Conservation (phyloP, 2,113 vertebrate genomes). For the Herpetotheres cachinnans region DNA sequence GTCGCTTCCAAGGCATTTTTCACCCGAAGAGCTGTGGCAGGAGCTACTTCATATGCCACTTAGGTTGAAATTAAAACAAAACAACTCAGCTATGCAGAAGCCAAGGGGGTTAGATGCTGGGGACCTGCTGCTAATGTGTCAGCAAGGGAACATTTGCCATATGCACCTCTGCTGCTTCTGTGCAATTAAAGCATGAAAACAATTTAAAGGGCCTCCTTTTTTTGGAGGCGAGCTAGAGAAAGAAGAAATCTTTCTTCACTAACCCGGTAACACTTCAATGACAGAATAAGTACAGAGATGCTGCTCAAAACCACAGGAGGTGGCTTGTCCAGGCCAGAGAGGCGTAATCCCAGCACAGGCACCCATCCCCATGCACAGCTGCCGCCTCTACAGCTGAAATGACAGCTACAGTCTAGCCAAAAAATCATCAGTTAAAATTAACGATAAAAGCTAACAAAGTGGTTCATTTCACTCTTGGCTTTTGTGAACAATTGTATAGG, state of each 20-base stretch:
- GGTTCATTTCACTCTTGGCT: not conserved
- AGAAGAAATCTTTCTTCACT: not conserved
- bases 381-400: not conserved
- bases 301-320: not conserved
- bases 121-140: constrained; percentile 10
- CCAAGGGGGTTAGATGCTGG: not conserved
- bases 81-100: not conserved
- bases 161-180: not conserved
- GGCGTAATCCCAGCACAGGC: not conserved
- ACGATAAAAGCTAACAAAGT: not conserved
- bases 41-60: not conserved
- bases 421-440: not conserved
- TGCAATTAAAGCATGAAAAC: not conserved
- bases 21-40: not conserved
- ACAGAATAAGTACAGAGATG: not conserved
- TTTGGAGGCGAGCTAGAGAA: not conserved
- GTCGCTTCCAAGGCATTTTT: not conserved
- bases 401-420: not conserved
- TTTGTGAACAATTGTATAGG: not conserved
- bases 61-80: not conserved
- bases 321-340: not conserved
- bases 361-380: not conserved
- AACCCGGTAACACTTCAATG: not conserved
- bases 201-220: not conserved
- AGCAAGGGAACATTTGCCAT: constrained; percentile 23